Conservation (phyloP, 2,797 vertebrate species). For the Danio jaintianensis region DNA sequence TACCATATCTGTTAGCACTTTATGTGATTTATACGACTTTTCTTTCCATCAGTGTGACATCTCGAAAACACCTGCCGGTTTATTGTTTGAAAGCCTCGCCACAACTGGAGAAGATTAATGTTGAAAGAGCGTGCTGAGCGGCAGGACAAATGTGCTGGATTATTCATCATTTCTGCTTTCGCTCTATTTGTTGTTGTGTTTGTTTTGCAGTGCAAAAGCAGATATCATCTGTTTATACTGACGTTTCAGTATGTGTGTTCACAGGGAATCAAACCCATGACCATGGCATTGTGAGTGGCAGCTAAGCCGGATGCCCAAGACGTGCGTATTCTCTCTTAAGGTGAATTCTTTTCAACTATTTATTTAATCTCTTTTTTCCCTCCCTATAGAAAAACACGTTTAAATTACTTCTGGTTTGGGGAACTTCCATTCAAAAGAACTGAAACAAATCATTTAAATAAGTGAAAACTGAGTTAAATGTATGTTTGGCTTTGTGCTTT, state of each 20-base stretch:
- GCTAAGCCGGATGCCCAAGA: not conserved
- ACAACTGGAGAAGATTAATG: conserved; percentile 53
- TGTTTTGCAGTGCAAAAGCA: conserved; percentile 35
- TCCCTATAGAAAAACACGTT: no score
- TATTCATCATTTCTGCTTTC: conserved; percentile 46
- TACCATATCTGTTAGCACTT: conserved; percentile 36
- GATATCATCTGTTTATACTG: conserved; percentile 32
- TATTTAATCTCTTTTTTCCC: no score
- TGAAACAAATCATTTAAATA: no score
- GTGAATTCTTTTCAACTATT: conserved; percentile 1
- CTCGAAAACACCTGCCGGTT: conserved; percentile 46
- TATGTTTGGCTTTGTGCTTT: no score
- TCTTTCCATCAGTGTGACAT: conserved; percentile 45
- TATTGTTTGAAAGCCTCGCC: conserved; percentile 51
- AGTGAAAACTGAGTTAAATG: no score
- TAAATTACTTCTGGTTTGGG: no score
- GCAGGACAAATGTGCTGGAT: conserved; percentile 20
- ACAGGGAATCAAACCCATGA: not conserved
- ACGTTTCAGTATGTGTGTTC: conserved; percentile 5
- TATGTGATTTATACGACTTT: conserved; percentile 51
- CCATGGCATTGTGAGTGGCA: not conserved
- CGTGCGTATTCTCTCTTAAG: conserved; percentile 1
- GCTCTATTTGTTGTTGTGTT: conserved; percentile 39
- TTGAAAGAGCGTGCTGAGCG: conserved; percentile 38
- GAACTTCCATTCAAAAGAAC: no score